A percentile compares a stretch with the other conserved stretches of the same genome.
These are phyloP conservation scores for Heliconius sara DNA, from an alignment of 2,888 invertebrate species.

Conservation along the genomic window DNA sequence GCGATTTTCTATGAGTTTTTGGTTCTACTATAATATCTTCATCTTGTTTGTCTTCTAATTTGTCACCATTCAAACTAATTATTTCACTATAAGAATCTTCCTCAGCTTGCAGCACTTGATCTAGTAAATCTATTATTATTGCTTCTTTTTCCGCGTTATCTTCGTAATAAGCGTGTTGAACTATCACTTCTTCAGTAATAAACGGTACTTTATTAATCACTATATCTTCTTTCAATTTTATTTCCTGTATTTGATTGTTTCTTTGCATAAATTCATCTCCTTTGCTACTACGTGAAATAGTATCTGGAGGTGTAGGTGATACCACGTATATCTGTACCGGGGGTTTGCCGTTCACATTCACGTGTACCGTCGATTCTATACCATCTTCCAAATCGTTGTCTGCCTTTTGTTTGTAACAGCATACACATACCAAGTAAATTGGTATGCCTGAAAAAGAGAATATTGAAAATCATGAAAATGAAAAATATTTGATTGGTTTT, in stretches of 20 bases:
- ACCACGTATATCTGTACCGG: constrained; percentile 74
- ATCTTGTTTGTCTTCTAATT: constrained; percentile 53
- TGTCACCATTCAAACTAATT: constrained; percentile 61
- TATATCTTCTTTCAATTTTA: constrained; percentile 53
- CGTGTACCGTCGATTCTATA: constrained; percentile 54
- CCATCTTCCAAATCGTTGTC: constrained; percentile 55
- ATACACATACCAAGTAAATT: constrained; percentile 69
- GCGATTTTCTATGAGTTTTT: constrained; percentile 68
- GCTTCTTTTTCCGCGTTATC: constrained; percentile 77
- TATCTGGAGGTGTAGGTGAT: constrained; percentile 73
- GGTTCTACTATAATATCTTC: constrained; percentile 50
- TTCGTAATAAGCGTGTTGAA: constrained; percentile 68
- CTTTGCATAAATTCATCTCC: constrained; percentile 52
- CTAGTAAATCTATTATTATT: constrained; percentile 77
- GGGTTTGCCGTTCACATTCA: constrained; percentile 65
- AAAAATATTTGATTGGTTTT: not conserved
- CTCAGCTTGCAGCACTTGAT: constrained; percentile 79
- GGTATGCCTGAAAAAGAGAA: constrained; percentile 67
- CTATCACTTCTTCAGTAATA: constrained; percentile 61
- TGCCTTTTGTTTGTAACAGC: constrained; percentile 62
- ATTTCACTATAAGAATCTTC: constrained; percentile 75
- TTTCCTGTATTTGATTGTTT: constrained; percentile 49
- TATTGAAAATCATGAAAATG: too few relatives aligned
- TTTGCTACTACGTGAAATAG: constrained; percentile 60
- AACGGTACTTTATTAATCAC: constrained; percentile 53